These are phyloP conservation scores for Pyrgilauda ruficollis DNA, from an alignment of 2,113 vertebrate species.

Conservation along the genomic window DNA sequence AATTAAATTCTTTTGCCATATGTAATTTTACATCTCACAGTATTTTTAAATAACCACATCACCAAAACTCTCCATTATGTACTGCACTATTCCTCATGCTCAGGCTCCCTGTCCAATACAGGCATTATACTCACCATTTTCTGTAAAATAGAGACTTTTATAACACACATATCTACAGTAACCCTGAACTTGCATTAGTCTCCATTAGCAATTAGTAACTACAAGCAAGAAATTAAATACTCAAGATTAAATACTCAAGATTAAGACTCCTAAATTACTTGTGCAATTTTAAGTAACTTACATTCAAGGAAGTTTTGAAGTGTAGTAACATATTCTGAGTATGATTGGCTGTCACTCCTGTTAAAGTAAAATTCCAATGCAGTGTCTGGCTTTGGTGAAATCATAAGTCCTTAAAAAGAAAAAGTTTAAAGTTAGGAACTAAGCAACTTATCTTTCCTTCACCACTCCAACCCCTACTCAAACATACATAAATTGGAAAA, in stretches of 20 bases:
- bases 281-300: slow-evolving; percentile 45
- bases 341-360: slow-evolving; percentile 73
- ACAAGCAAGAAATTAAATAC: not conserved
- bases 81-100: not conserved
- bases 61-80: not conserved
- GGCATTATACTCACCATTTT: not conserved
- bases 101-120: not conserved
- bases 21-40: not conserved
- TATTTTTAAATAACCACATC: not conserved
- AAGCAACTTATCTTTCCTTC: not conserved
- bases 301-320: slow-evolving; percentile 82
- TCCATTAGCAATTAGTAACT: not conserved
- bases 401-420: slow-evolving; percentile 84
- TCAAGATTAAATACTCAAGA: not conserved
- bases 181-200: not conserved
- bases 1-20: not conserved
- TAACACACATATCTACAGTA: not conserved
- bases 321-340: slow-evolving; percentile 72
- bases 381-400: slow-evolving; percentile 81
- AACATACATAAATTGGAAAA: not conserved
- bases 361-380: slow-evolving; percentile 84
- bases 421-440: slow-evolving; percentile 20
- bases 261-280: not conserved
- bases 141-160: not conserved
- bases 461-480: not conserved